Evolutionary conservation across 2,797 vertebrate species (phyloP).

Genomic region (Pangasius macronema): DNA sequence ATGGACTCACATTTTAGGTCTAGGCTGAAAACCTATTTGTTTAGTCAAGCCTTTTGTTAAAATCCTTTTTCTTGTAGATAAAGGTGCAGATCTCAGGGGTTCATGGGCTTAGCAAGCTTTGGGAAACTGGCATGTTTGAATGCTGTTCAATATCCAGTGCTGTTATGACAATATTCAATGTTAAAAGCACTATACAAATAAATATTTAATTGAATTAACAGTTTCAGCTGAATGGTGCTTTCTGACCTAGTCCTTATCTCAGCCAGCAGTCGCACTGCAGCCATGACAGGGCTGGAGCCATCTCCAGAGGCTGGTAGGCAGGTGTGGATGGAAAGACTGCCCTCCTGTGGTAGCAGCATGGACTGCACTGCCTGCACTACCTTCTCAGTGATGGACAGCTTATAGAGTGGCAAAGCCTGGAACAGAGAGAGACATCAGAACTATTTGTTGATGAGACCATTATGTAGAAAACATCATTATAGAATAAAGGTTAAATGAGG

Average conservation of each 20-base stretch:
- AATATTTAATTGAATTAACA: not conserved
- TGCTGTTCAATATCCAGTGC: not conserved
- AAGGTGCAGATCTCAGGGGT: not conserved
- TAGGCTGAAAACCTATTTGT: not conserved
- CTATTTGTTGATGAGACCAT: not conserved
- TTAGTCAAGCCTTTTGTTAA: not conserved
- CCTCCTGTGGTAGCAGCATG: conserved; percentile 98
- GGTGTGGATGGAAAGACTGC: conserved; percentile 98
- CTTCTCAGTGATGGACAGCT: conserved; percentile 99
- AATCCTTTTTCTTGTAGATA: not conserved
- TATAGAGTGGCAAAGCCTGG: conserved; percentile 94
- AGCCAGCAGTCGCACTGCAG: conserved; percentile 93
- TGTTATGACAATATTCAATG: not conserved
- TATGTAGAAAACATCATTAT: not conserved
- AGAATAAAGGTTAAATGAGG: not conserved
- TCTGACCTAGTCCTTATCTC: conserved; percentile 95
- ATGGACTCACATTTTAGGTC: not conserved
- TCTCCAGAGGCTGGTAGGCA: conserved; percentile 97
- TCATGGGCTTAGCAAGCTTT: not conserved
- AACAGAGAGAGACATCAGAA: conserved; percentile 40
- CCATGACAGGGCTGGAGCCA: conserved; percentile 97
- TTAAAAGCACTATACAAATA: not conserved
- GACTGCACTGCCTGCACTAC: conserved; percentile 99
- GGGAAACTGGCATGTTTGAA: not conserved
- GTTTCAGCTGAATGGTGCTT: not conserved